Conservation (phyloP, 2,797 vertebrate genomes). For the Intellagama lesueurii region DNA sequence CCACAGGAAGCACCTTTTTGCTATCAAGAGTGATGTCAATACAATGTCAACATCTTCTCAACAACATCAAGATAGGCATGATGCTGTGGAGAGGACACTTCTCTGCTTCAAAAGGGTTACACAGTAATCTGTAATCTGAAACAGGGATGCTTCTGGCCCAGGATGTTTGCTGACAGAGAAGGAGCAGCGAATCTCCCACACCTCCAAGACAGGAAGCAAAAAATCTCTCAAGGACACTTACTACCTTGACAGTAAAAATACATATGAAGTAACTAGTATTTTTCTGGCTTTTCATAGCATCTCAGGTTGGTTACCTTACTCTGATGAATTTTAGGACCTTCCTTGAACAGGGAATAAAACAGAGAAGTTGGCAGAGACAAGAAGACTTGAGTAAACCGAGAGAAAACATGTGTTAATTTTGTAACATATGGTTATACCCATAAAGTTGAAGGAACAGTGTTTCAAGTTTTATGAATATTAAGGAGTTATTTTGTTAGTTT, state of each 20-base stretch:
- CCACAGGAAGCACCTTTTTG: not conserved
- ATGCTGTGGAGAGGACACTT: not conserved
- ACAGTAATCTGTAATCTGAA: not conserved
- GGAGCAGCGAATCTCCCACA: too few relatives aligned
- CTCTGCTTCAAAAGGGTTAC: not conserved
- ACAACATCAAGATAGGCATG: too few relatives aligned
- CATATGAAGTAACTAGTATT: too few relatives aligned
- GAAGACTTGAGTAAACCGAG: not conserved
- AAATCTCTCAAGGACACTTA: too few relatives aligned
- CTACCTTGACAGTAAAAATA: too few relatives aligned
- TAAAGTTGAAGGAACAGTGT: not conserved
- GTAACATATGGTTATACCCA: not conserved
- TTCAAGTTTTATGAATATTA: not conserved
- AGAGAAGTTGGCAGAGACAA: not conserved
- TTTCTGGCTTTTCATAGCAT: too few relatives aligned
- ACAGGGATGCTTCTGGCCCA: not conserved
- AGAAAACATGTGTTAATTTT: not conserved
- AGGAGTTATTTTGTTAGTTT: rapidly evolving
- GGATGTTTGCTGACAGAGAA: too few relatives aligned
- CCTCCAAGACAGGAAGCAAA: too few relatives aligned
- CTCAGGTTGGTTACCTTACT: too few relatives aligned
- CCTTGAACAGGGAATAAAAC: not conserved
- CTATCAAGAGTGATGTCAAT: not conserved
- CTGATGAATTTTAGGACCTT: too few relatives aligned
- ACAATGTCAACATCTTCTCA: not conserved